These are phyloP conservation scores for Boloria selene DNA, from an alignment of 2,888 invertebrate species.

Conservation along the genomic window DNA sequence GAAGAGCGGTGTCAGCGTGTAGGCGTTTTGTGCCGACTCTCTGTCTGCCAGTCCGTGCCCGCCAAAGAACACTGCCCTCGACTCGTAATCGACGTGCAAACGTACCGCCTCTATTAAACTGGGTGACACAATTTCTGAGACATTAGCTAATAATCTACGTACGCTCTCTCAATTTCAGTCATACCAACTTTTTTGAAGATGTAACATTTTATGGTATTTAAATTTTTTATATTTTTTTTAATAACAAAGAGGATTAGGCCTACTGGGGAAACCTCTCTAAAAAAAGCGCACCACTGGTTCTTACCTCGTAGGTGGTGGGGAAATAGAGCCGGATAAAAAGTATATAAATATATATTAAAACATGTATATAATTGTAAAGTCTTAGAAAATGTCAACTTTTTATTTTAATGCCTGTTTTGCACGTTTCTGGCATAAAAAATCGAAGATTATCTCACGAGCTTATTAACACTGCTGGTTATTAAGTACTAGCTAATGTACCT, in stretches of 20 bases:
- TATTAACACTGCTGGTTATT: no score
- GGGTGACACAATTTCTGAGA: conserved; percentile 78
- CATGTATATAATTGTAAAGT: no score
- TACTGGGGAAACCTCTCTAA: conserved; percentile 79
- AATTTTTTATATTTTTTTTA: conserved; percentile 35
- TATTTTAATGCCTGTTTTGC: neutral
- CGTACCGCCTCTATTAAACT: conserved; percentile 71
- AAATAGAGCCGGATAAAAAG: conserved; percentile 58
- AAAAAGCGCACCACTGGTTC: conserved; percentile 77
- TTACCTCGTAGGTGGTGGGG: conserved; percentile 79
- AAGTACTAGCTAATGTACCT: no score
- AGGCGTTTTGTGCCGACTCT: conserved; percentile 51
- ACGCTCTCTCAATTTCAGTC: conserved; percentile 58
- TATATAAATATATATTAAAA: neutral
- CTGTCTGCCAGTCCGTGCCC: conserved; percentile 57
- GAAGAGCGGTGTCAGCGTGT: conserved; percentile 26
- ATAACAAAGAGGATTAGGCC: conserved; percentile 72
- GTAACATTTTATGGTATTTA: neutral
- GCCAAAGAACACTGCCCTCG: conserved; percentile 65
- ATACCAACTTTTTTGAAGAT: conserved; percentile 44
- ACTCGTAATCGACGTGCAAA: conserved; percentile 65
- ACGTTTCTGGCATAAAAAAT: no score
- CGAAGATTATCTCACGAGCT: no score
- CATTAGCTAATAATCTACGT: conserved; percentile 68
- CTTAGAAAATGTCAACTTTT: no score